Base-by-base conservation (phyloP, 2,888 invertebrate species). In the Drosophila vallismaia region DNA sequence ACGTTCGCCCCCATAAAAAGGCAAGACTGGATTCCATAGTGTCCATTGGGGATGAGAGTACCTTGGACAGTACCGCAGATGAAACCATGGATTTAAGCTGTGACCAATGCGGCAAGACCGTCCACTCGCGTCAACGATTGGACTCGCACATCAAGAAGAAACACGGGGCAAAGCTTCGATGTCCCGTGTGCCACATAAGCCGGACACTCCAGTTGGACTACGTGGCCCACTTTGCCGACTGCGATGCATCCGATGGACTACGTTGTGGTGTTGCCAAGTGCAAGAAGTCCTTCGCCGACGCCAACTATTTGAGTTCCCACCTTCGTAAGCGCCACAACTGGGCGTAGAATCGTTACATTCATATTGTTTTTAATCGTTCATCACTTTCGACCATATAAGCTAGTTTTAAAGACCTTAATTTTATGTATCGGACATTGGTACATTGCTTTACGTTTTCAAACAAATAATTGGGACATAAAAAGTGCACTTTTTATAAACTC, bases 1-100 rank as follows among this genome's bases (percentile, higher is more conserved):
- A 79, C 44, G 86, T 83, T 0, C 46, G 56, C 14, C 81, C 81
- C 0, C 68, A 88, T 46, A 88, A 83, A 9, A 77, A 80, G n/a
- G 31, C 38, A 4, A 50, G 64, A 8, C 48, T 80, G 6, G 74
- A 64, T 0, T 38, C 46, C 2, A 26, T 7, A 8, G 36, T 1
- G 38, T 31, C 45, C 28, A 53, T 29, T 46, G 24, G 44, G 4
- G 44, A 19, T 3, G 42, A 14, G 2, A 24, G 44, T 24, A 42
- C 8, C 42, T 8, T 42, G 8, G 44, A 44, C 24, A 44, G 42
- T 8, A 63, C 71, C 7, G 2, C 60, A 9, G 62, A 60, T 6
- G 62, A 71, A 9, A 26, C 72, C 0, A 6, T 9, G 1, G 60
- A 64, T 2, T 12, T 85, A 0, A 82, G 38, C 53, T 82, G 82